Conservation (phyloP, 2,113 vertebrate species). For the Regulus satrapa region DNA sequence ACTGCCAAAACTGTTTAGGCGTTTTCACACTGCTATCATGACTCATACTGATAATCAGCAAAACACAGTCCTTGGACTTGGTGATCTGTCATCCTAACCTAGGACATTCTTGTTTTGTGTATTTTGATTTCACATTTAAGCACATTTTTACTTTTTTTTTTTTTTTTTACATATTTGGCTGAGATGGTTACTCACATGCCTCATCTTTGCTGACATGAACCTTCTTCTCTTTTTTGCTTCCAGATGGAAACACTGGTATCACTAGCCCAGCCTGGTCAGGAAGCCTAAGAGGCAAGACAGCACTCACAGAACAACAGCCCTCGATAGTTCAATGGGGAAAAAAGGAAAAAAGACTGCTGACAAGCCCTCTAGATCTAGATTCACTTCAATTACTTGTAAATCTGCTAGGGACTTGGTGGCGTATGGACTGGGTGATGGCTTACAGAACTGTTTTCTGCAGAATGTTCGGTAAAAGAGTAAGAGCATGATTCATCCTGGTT, state of each 20-base stretch:
- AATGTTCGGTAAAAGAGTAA: not conserved
- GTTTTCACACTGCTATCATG: not conserved
- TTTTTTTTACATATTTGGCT: not conserved
- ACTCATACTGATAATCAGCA: not conserved
- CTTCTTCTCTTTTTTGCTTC: conserved; percentile 4
- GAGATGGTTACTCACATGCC: not conserved
- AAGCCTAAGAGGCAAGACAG: not conserved
- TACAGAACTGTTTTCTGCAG: not conserved
- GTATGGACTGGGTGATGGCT: not conserved
- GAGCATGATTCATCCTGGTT: not conserved
- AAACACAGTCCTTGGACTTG: not conserved
- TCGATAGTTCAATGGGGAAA: not conserved
- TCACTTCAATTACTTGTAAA: not conserved
- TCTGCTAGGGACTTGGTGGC: not conserved
- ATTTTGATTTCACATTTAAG: not conserved
- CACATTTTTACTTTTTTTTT: not conserved
- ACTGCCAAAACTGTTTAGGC: not conserved
- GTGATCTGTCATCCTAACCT: not conserved
- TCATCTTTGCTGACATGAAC: not conserved
- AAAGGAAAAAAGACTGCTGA: not conserved
- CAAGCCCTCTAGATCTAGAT: not conserved
- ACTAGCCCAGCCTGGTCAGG: not conserved
- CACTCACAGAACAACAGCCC: not conserved
- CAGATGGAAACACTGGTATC: not conserved
- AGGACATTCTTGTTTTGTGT: not conserved